A percentile compares a stretch with the other conserved stretches of the same genome.
phyloP scores from a whole-genome alignment of 2,113 vertebrate genomes.

The Zosterops pallidus region DNA sequence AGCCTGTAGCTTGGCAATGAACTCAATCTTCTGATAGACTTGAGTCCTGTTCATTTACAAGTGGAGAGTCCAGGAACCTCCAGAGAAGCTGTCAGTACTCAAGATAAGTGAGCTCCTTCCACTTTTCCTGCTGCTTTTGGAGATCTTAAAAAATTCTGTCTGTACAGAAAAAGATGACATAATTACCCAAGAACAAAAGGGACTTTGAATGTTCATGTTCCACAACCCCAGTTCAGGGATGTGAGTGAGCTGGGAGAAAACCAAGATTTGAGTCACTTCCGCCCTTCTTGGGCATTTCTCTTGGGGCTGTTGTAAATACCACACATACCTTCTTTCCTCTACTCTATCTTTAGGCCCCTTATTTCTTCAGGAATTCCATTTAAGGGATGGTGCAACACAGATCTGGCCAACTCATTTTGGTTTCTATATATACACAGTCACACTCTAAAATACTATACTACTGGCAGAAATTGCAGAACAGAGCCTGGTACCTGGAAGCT shows the following conservation, averaged over 20 bases:
- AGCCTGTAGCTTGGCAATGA: background rate
- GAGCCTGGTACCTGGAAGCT: background rate
- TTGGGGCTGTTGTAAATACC: background rate
- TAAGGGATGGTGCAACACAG: background rate
- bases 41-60: background rate
- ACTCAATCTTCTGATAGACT: background rate
- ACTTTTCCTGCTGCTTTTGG: background rate
- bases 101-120: background rate
- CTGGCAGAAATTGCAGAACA: background rate
- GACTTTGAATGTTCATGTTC: background rate
- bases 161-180: background rate
- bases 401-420: background rate
- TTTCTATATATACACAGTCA: background rate
- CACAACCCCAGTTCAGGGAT: background rate
- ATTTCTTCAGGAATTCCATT: conserved; percentile 25
- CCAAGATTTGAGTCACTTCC: background rate
- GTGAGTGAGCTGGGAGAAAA: background rate
- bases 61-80: background rate
- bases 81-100: background rate
- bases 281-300: background rate
- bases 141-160: background rate
- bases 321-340: background rate
- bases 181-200: background rate
- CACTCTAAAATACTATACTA: background rate
- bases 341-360: background rate